Evolutionary conservation across 2,888 invertebrate species (phyloP).

Genomic region (Embidobia sp.): DNA sequence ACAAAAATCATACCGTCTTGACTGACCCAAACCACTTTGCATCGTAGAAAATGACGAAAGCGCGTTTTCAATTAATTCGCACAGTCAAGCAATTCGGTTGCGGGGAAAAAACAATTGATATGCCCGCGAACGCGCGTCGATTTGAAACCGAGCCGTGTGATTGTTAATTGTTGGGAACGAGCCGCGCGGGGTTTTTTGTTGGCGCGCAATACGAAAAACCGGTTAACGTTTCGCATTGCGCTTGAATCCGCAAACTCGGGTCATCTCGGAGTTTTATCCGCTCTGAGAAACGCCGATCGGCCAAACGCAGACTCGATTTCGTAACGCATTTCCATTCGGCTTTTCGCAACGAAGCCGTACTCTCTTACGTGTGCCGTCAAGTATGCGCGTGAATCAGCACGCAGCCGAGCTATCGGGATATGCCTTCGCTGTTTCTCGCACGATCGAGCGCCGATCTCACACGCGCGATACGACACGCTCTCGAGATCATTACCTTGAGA

Average conservation of each 20-base stretch:
- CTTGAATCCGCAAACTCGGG: conserved; percentile 4
- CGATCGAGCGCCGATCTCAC: conserved; percentile 59
- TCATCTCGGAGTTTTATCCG: conserved; percentile 10
- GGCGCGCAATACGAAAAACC: too few relatives aligned
- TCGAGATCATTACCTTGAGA: conserved; percentile 61
- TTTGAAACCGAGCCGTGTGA: too few relatives aligned
- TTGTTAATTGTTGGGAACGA: too few relatives aligned
- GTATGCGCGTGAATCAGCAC: conserved; percentile 61
- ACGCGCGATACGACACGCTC: conserved; percentile 60
- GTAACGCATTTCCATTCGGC: conserved; percentile 51
- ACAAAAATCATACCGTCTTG: too few relatives aligned
- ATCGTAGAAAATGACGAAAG: too few relatives aligned
- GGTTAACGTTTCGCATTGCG: background rate
- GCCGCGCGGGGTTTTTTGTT: too few relatives aligned
- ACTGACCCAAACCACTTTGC: too few relatives aligned
- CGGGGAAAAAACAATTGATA: too few relatives aligned
- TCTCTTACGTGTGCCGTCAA: conserved; percentile 55
- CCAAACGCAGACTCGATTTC: conserved; percentile 34
- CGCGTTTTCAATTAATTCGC: too few relatives aligned
- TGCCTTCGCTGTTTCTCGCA: conserved; percentile 52
- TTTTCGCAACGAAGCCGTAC: conserved; percentile 59
- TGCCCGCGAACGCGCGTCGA: too few relatives aligned
- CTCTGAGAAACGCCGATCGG: conserved; percentile 32
- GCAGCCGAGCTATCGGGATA: conserved; percentile 53
- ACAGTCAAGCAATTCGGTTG: too few relatives aligned